These are phyloP conservation scores for Crypturellus undulatus DNA, from an alignment of 2,113 vertebrate species.

Conservation along the genomic window DNA sequence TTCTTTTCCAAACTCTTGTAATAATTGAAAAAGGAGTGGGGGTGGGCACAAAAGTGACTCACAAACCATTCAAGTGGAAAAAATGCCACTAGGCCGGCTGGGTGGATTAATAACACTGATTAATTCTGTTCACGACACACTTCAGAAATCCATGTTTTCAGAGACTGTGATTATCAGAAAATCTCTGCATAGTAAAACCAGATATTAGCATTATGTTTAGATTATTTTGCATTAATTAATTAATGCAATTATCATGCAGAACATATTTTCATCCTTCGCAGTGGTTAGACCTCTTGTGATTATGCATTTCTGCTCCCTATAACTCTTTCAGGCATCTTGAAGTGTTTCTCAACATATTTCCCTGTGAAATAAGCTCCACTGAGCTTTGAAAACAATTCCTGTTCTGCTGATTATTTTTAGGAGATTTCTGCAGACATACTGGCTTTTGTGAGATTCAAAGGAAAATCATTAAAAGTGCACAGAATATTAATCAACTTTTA, in stretches of 20 bases:
- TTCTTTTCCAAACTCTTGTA: neutral
- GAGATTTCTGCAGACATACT: neutral
- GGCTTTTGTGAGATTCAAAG: neutral
- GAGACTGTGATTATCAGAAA: neutral
- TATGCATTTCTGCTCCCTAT: neutral
- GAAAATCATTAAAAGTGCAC: neutral
- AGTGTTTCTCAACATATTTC: neutral
- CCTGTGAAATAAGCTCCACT: neutral
- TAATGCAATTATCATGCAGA: neutral
- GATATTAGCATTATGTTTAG: neutral
- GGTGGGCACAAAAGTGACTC: rapidly evolving
- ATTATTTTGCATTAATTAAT: neutral
- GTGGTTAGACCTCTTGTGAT: neutral
- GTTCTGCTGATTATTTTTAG: neutral
- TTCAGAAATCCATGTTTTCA: neutral
- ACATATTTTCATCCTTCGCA: neutral
- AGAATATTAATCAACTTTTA: neutral
- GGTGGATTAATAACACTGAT: neutral
- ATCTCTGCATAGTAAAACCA: neutral
- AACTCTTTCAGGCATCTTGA: neutral
- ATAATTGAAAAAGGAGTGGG: neutral
- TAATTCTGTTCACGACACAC: neutral
- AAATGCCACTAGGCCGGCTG: neutral
- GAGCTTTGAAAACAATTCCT: neutral
- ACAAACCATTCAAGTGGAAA: neutral